Conservation (phyloP, 2,888 invertebrate species). For the Ganaspis brasiliensis region DNA sequence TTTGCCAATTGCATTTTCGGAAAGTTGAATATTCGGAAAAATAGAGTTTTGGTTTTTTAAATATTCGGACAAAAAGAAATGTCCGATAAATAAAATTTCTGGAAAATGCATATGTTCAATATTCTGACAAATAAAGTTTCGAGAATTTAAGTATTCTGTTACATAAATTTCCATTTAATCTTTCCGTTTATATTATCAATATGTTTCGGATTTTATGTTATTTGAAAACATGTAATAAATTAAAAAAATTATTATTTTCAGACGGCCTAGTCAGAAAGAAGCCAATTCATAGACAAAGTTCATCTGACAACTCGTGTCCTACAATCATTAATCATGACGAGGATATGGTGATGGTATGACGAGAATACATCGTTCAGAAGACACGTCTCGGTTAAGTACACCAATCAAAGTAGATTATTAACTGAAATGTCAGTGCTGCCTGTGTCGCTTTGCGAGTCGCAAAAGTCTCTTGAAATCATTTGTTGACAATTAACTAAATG, state of each 20-base stretch:
- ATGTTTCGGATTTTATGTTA: too few species aligned
- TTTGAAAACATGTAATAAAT: slow-evolving; percentile 40
- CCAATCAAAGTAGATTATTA: slow-evolving; percentile 67
- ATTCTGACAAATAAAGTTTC: too few species aligned
- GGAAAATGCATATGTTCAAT: too few species aligned
- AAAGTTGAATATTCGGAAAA: too few species aligned
- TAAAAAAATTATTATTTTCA: slow-evolving; percentile 54
- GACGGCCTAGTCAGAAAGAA: slow-evolving; percentile 78
- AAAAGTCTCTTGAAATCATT: slow-evolving; percentile 55
- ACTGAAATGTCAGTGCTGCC: slow-evolving; percentile 59
- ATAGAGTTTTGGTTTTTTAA: too few species aligned
- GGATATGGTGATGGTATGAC: slow-evolving; percentile 80
- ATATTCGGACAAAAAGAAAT: too few species aligned
- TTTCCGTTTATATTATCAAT: too few species aligned
- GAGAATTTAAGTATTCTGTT: too few species aligned
- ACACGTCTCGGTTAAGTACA: slow-evolving; percentile 62
- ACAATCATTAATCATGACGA: slow-evolving; percentile 77
- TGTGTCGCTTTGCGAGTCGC: slow-evolving; percentile 39
- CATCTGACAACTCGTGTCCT: slow-evolving; percentile 77
- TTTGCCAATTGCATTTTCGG: too few species aligned
- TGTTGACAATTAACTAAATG: slow-evolving; percentile 60
- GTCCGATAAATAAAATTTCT: too few species aligned
- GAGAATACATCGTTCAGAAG: slow-evolving; percentile 64
- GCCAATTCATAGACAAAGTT: slow-evolving; percentile 77
- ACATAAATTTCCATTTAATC: too few species aligned